Evolutionary conservation across 1,140 invertebrate genomes (phyloP).

Genomic region (Notospermus geniculatus): DNA sequence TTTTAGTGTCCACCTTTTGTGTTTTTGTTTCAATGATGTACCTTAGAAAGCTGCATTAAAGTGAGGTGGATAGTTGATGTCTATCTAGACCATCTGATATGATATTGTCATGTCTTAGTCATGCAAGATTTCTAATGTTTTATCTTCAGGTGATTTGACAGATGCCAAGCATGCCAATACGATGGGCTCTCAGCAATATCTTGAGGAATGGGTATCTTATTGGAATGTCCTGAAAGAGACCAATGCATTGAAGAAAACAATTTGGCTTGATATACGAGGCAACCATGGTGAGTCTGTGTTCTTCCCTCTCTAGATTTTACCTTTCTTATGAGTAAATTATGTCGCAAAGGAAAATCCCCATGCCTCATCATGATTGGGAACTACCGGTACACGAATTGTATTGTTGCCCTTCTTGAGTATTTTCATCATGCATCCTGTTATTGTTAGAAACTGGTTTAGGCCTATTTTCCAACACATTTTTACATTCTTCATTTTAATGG

Average conservation of each 20-base stretch:
- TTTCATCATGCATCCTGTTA: too few relatives aligned
- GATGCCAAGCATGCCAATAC: constrained; percentile 80
- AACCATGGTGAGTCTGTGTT: constrained; percentile 77
- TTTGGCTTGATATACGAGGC: constrained; percentile 88
- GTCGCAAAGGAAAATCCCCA: neutral
- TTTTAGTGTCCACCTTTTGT: neutral
- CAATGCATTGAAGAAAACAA: constrained; percentile 67
- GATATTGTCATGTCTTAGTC: neutral
- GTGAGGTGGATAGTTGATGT: too few relatives aligned
- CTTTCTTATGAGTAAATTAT: neutral
- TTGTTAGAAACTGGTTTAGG: too few relatives aligned
- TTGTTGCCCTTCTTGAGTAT: constrained; percentile 10
- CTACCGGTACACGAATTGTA: constrained; percentile 4
- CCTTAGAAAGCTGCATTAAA: too few relatives aligned
- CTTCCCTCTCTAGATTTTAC: constrained; percentile 8
- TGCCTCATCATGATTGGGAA: neutral
- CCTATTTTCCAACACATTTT: too few relatives aligned
- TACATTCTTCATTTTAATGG: neutral
- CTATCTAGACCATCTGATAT: too few relatives aligned
- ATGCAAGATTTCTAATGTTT: neutral
- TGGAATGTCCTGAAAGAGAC: constrained; percentile 69
- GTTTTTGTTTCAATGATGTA: neutral
- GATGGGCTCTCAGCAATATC: constrained; percentile 77
- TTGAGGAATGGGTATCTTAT: constrained; percentile 84
- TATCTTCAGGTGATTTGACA: constrained; percentile 74